A percentile compares a stretch with the other conserved stretches of the same genome.
These are phyloP conservation scores for Sogatella furcifera DNA, from an alignment of 1,140 invertebrate species.

Conservation along the genomic window DNA sequence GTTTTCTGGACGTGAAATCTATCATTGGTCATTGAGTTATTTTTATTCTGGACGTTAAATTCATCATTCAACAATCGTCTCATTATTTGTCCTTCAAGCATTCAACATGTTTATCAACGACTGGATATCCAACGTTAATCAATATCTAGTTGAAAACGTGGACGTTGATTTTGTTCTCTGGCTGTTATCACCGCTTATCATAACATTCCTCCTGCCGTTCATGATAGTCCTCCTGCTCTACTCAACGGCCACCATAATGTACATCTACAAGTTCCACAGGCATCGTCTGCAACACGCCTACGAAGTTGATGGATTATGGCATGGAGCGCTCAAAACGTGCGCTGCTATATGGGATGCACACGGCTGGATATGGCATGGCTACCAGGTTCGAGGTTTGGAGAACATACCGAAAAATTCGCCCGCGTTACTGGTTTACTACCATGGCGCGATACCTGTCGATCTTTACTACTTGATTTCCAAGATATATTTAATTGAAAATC, in stretches of 20 bases:
- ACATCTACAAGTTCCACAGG: conserved; percentile 32
- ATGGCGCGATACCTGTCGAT: conserved; percentile 94
- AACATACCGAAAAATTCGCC: conserved; percentile 82
- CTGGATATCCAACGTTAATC: too few relatives aligned
- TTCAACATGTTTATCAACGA: not conserved
- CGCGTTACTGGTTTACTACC: conserved; percentile 91
- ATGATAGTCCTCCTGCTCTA: too few relatives aligned
- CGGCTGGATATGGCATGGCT: conserved; percentile 94
- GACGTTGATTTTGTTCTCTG: too few relatives aligned
- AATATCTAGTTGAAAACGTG: too few relatives aligned
- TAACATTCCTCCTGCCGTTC: too few relatives aligned
- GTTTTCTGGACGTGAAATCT: too few relatives aligned
- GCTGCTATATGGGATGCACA: conserved; percentile 90
- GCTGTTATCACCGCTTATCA: too few relatives aligned
- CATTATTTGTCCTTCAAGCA: not conserved
- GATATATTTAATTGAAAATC: conserved; percentile 66
- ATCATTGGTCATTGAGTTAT: too few relatives aligned
- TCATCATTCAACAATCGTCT: too few relatives aligned
- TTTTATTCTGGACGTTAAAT: too few relatives aligned
- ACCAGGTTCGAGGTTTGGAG: conserved; percentile 86
- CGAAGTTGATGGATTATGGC: conserved; percentile 62
- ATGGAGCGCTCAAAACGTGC: conserved; percentile 68
- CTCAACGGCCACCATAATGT: too few relatives aligned
- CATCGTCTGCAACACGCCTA: conserved; percentile 50
- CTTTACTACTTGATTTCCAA: conserved; percentile 91